These are phyloP conservation scores for Drosophila fulvimacula DNA, from an alignment of 2,888 invertebrate genomes.

Conservation along the genomic window DNA sequence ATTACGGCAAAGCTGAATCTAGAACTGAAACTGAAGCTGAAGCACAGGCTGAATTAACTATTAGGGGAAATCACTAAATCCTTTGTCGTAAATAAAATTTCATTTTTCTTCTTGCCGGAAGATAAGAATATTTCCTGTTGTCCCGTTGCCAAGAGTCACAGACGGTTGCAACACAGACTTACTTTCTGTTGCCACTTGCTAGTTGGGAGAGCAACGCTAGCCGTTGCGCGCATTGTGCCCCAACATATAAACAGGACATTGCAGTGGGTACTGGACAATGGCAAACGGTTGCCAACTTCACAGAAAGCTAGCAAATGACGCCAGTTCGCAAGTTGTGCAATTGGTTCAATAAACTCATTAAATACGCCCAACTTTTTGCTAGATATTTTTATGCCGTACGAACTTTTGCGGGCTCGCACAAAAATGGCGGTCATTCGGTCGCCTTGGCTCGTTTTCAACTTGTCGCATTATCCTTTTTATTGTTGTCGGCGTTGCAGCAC, in stretches of 20 bases:
- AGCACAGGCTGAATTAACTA: slow-evolving; percentile 61
- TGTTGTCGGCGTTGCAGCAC: slow-evolving; percentile 67
- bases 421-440: slow-evolving; percentile 70
- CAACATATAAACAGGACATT: slow-evolving; percentile 46
- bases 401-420: slow-evolving; percentile 47
- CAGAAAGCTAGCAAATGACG: slow-evolving; percentile 55
- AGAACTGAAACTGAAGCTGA: slow-evolving; percentile 12
- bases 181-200: slow-evolving; percentile 14
- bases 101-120: slow-evolving; percentile 49
- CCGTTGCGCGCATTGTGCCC: slow-evolving; percentile 14
- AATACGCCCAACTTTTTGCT: slow-evolving; percentile 63
- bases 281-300: slow-evolving; percentile 41
- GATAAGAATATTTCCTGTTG: slow-evolving; percentile 66
- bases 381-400: slow-evolving; percentile 19
- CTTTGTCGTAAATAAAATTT: slow-evolving; percentile 67
- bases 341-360: slow-evolving; percentile 81
- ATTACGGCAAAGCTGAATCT: slow-evolving; percentile 26
- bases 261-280: slow-evolving; percentile 29
- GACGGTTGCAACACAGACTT: slow-evolving; percentile 15
- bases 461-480: slow-evolving; percentile 79
- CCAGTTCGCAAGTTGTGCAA: slow-evolving; percentile 68
- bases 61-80: slow-evolving; percentile 60
- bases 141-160: slow-evolving; percentile 48
- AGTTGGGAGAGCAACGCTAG: slow-evolving; percentile 32
- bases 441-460: slow-evolving; percentile 69